Evolutionary conservation across 2,888 invertebrate genomes (phyloP).

Genomic region (Trichopria drosophilae): DNA sequence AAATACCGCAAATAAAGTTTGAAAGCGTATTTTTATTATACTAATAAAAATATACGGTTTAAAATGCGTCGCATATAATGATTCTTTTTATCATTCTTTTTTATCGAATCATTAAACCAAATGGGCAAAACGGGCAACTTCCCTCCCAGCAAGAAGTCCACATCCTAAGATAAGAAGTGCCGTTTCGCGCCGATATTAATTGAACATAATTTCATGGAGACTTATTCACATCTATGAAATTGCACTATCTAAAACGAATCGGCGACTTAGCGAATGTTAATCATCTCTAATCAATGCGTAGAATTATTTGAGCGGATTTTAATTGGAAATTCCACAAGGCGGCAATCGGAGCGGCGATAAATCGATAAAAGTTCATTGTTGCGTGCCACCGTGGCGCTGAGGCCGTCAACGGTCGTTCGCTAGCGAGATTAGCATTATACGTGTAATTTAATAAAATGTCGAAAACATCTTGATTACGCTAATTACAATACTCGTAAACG

Average conservation of each 20-base stretch:
- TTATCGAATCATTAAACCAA: too few species aligned
- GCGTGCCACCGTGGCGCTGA: constrained; percentile 27
- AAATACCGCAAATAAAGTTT: too few species aligned
- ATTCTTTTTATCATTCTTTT: too few species aligned
- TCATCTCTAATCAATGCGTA: constrained; percentile 39
- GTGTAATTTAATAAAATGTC: constrained; percentile 32
- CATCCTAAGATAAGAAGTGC: too few species aligned
- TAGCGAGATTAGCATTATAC: constrained; percentile 30
- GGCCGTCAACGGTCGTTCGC: too few species aligned
- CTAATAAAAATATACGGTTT: too few species aligned
- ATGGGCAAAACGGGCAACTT: too few species aligned
- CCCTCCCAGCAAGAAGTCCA: too few species aligned
- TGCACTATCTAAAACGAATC: constrained; percentile 33
- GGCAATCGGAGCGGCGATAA: constrained; percentile 38
- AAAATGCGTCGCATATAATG: too few species aligned
- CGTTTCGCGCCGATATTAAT: too few species aligned
- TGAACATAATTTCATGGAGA: too few species aligned
- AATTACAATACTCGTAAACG: constrained; percentile 23
- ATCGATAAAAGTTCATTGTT: constrained; percentile 45
- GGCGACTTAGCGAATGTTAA: constrained; percentile 31
- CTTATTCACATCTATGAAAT: constrained; percentile 33
- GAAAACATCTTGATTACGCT: constrained; percentile 33
- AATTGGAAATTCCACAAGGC: constrained; percentile 43
- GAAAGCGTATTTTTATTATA: too few species aligned
- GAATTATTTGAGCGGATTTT: constrained; percentile 42